Percentiles rank a stretch among this genome's conserved stretches.
Conservation (phyloP, 2,113 vertebrate species). For the Callipepla californica region DNA sequence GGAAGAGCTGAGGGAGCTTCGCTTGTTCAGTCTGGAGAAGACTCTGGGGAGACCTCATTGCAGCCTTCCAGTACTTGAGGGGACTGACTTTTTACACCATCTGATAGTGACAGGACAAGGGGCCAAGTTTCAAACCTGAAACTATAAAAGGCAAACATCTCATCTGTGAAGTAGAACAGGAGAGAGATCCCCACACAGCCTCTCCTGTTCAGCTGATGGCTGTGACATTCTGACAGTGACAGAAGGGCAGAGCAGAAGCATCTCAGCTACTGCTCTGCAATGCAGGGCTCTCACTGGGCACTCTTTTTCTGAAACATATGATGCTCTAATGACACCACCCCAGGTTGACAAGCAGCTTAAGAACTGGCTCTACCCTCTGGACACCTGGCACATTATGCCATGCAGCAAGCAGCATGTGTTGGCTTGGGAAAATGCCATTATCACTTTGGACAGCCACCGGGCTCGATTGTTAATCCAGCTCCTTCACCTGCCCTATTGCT, state of each 20-base stretch:
- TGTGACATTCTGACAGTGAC: rapidly evolving
- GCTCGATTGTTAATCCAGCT: background rate
- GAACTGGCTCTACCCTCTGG: constrained; percentile 59
- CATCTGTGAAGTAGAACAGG: background rate
- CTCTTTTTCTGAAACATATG: constrained; percentile 58
- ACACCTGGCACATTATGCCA: constrained; percentile 35
- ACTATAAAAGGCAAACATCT: background rate
- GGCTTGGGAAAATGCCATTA: constrained; percentile 62
- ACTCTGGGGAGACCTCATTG: too few species aligned
- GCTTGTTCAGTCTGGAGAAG: too few species aligned
- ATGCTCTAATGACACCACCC: constrained; percentile 66
- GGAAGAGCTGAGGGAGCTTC: too few species aligned
- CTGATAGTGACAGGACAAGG: background rate
- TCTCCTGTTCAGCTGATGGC: rapidly evolving
- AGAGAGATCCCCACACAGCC: background rate
- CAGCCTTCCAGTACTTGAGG: too few species aligned
- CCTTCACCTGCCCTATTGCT: background rate
- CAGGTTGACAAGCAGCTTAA: constrained; percentile 68
- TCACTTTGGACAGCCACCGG: background rate
- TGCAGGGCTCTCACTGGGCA: background rate
- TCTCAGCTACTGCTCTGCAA: background rate
- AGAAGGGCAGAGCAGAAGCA: constrained; percentile 32
- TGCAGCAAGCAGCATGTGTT: background rate
- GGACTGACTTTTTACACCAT: too few species aligned
- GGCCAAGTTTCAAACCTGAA: too few species aligned